Base-by-base conservation (phyloP, 2,888 invertebrate genomes). In the Mythimna impura region DNA sequence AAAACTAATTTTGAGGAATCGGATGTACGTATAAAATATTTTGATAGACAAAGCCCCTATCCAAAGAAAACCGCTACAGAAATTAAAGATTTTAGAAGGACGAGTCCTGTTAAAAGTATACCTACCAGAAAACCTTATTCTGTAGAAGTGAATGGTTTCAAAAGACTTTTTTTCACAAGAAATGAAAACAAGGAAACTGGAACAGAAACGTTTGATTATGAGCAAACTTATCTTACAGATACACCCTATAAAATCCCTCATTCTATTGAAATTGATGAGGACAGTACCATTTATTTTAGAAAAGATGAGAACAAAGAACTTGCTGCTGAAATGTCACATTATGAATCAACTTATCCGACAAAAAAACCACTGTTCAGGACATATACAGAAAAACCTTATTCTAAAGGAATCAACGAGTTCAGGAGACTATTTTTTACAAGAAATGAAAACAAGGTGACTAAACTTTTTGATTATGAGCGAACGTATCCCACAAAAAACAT, bases 321-420 rank as follows among this genome's bases (percentile, higher is more conserved):
- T 14, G 30, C 30, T 12, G 25, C 8, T 36, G 43, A 55, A 61
- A n/a, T 8, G 6, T 25, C n/a, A 36, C 3, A 52, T 20, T n/a
- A 66, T 17, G 17, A 4, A 12, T 4, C 12, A 25, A 20, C 9
- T 36, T 54, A 54, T 58, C 1, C 55, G 1, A 47, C 22, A 20
- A 20, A 20, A 64, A 20, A 2, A 20, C 12, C 5, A 47, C 14
- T 22, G 5, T n/a, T 25, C 20, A 40, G 3, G 20, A 47, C 25
- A 22, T n/a, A 1, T 55, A 40, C 9, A 34, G 52, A 9, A 7
- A 34, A 50, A 25, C 34, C n/a, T 57, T 57, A 62, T 62, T 76
- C 55, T 14, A 30, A 30, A 47, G 43, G n/a, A 14, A 55, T 43
- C 3, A 12, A 68, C n/a, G 62, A 75, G 4, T 8, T 74, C 9